Evolutionary conservation across 2,113 vertebrate species (phyloP).

Genomic region (Strigops habroptila): DNA sequence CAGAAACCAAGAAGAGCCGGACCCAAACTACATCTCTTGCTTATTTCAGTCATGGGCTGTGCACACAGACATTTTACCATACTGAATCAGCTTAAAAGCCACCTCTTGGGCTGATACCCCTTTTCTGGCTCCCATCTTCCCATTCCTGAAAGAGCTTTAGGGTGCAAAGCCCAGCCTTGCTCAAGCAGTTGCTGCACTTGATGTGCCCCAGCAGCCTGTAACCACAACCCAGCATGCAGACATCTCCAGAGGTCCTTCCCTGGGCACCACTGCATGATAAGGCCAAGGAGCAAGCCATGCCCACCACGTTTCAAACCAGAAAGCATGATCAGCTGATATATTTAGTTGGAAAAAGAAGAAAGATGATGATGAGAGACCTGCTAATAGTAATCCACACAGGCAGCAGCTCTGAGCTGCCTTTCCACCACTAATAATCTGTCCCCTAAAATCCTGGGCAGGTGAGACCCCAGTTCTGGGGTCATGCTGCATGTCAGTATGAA

Average conservation of each 20-base stretch:
- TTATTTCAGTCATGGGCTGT: not conserved
- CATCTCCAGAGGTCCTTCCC: accelerated
- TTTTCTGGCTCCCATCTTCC: not conserved
- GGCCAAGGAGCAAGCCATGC: accelerated
- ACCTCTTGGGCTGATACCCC: not conserved
- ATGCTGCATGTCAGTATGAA: not conserved
- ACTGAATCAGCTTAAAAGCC: not conserved
- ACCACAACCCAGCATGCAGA: not conserved
- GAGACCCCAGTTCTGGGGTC: not conserved
- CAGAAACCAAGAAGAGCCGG: not conserved
- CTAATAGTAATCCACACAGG: not conserved
- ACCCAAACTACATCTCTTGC: not conserved
- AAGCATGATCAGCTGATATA: not conserved
- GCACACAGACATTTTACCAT: not conserved
- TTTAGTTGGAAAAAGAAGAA: not conserved
- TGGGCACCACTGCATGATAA: accelerated
- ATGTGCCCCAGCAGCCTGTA: not conserved
- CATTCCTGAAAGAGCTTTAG: not conserved
- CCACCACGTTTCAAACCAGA: not conserved
- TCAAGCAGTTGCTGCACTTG: not conserved
- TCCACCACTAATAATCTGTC: not conserved
- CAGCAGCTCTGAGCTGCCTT: not conserved
- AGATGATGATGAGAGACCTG: not conserved
- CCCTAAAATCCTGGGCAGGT: not conserved
- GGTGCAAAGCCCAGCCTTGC: not conserved